phyloP scores from a whole-genome alignment of 2,888 invertebrate species.

The Drosophila vallismaia region DNA sequence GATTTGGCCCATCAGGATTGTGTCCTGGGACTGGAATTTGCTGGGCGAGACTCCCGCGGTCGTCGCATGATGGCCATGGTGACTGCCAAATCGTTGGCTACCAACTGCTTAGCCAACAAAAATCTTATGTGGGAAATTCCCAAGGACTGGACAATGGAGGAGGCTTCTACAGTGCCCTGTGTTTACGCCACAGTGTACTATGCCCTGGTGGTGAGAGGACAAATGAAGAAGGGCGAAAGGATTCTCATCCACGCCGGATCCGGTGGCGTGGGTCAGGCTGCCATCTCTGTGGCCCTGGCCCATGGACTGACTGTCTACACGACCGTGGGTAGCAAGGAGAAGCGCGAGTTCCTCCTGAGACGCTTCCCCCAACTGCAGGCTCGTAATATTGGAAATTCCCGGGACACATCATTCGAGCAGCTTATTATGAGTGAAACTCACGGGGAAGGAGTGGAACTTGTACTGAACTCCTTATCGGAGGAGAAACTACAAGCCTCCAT shows the following conservation, averaged over 20 bases:
- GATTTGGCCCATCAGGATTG: slow-evolving; percentile 94
- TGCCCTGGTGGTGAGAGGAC: slow-evolving; percentile 95
- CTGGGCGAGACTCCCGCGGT: slow-evolving; percentile 91
- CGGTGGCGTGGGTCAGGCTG: slow-evolving; percentile 98
- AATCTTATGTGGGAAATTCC: slow-evolving; percentile 95
- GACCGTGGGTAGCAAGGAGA: slow-evolving; percentile 94
- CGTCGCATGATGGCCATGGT: slow-evolving; percentile 96
- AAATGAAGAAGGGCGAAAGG: slow-evolving; percentile 91
- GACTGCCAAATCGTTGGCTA: slow-evolving; percentile 94
- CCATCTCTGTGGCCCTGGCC: slow-evolving; percentile 95
- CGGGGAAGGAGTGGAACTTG: slow-evolving; percentile 97
- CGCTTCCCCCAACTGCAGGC: slow-evolving; percentile 93
- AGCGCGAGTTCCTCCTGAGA: slow-evolving; percentile 93
- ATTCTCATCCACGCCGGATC: slow-evolving; percentile 97
- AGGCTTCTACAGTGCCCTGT: slow-evolving; percentile 96
- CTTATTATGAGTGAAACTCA: slow-evolving; percentile 92
- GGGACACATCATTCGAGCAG: slow-evolving; percentile 96
- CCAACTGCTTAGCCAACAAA: slow-evolving; percentile 92
- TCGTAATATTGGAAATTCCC: slow-evolving; percentile 94
- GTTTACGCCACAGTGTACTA: slow-evolving; percentile 97
- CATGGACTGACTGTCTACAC: slow-evolving; percentile 95
- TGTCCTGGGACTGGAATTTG: slow-evolving; percentile 96
- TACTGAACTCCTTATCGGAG: slow-evolving; percentile 97
- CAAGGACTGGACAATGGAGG: slow-evolving; percentile 92
- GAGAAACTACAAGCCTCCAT: slow-evolving; percentile 97